Conservation (phyloP, 2,113 vertebrate genomes). For the Lonchura striata region DNA sequence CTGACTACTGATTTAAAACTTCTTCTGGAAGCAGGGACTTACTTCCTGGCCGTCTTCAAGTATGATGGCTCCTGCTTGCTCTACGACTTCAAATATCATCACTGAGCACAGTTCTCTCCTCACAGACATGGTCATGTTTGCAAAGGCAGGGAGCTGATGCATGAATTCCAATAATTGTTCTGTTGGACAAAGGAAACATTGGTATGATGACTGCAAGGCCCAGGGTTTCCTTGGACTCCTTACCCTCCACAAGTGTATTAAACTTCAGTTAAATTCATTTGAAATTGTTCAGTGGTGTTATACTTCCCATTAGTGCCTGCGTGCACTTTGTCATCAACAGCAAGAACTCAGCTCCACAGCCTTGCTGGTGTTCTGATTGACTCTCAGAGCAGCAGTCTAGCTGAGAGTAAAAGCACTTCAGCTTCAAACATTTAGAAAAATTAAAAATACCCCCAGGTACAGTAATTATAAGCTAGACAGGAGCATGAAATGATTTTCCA, state of each 20-base stretch:
- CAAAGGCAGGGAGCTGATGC: constrained; percentile 96
- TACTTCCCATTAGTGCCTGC: not conserved
- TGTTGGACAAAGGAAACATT: constrained; percentile 57
- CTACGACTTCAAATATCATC: constrained; percentile 97
- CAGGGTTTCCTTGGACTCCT: not conserved
- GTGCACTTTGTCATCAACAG: not conserved
- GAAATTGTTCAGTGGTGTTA: not conserved
- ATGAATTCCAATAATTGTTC: constrained; percentile 96
- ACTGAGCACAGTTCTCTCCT: constrained; percentile 92
- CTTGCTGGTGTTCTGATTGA: not conserved
- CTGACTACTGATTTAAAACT: not conserved
- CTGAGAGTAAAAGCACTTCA: not conserved
- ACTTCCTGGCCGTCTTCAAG: constrained; percentile 92
- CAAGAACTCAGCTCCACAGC: not conserved
- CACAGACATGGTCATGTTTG: constrained; percentile 99
- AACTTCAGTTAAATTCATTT: not conserved
- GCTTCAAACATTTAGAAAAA: not conserved
- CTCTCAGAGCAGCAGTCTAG: not conserved
- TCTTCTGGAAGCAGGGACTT: not conserved
- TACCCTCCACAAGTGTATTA: not conserved
- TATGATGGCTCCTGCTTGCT: constrained; percentile 88
- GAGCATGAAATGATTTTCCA: not conserved
- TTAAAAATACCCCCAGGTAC: not conserved
- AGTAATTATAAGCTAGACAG: not conserved
- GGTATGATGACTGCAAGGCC: not conserved